These are phyloP conservation scores for Drosophila novamexicana DNA, from an alignment of 1,140 invertebrate genomes.

Conservation along the genomic window DNA sequence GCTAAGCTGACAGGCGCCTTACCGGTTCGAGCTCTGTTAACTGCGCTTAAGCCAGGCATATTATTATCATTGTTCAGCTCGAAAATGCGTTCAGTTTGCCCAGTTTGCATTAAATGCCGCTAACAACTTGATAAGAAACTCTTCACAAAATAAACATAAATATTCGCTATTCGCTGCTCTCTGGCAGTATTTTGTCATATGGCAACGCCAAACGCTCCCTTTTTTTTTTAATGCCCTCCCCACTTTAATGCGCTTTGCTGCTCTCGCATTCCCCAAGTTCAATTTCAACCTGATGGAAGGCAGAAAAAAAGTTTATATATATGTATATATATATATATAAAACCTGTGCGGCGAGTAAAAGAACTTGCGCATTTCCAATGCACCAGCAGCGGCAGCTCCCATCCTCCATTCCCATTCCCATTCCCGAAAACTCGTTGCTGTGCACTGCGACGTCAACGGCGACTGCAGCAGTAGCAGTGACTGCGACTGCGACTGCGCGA, in stretches of 20 bases:
- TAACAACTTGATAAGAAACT: slow-evolving; percentile 10
- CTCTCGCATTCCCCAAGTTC: slow-evolving; percentile 54
- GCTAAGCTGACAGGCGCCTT: slow-evolving; percentile 54
- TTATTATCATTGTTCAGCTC: slow-evolving; percentile 26
- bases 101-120: not conserved
- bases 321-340: slow-evolving; percentile 9
- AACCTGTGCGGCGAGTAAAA: slow-evolving; percentile 72
- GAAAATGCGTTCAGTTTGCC: slow-evolving; percentile 5
- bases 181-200: slow-evolving; percentile 11
- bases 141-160: slow-evolving; percentile 14
- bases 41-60: slow-evolving; percentile 19
- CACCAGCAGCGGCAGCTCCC: slow-evolving; percentile 34
- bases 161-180: slow-evolving; percentile 13
- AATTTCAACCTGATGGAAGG: slow-evolving; percentile 35
- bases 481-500: slow-evolving; percentile 25
- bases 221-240: not conserved
- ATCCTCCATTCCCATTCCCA: slow-evolving; percentile 15
- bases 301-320: slow-evolving; percentile 22
- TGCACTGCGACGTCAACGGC: slow-evolving; percentile 8
- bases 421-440: slow-evolving; percentile 58
- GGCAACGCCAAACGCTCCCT: slow-evolving; percentile 41
- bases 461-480: slow-evolving; percentile 6
- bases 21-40: slow-evolving; percentile 16
- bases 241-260: slow-evolving; percentile 15
- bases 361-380: slow-evolving; percentile 57